Evolutionary conservation across 1,140 invertebrate genomes (phyloP).

Genomic region (Cydia fagiglandana): DNA sequence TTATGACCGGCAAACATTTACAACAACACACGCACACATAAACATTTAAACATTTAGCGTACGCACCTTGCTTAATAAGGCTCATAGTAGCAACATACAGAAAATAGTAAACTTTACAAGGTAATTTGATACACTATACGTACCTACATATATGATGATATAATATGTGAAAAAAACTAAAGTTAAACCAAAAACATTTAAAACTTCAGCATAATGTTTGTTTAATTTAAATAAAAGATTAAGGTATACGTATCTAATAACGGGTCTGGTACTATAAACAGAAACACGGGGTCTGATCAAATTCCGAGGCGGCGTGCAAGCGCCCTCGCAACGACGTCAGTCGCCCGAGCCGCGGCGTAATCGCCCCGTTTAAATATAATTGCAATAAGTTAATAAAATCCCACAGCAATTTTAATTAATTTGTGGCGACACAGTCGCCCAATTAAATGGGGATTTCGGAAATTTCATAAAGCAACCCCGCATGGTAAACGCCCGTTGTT

Average conservation of each 20-base stretch:
- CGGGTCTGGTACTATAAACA: neutral
- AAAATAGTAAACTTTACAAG: too few species aligned
- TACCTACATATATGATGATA: too few species aligned
- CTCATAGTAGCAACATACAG: too few species aligned
- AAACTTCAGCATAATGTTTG: too few species aligned
- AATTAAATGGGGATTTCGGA: slow-evolving; percentile 64
- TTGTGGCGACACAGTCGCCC: slow-evolving; percentile 59
- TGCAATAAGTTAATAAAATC: slow-evolving; percentile 75
- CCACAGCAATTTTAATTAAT: slow-evolving; percentile 69
- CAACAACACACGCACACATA: too few species aligned
- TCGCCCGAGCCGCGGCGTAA: slow-evolving; percentile 46
- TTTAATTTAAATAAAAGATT: neutral
- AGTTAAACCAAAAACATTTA: too few species aligned
- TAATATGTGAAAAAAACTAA: too few species aligned
- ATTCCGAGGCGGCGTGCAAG: slow-evolving; percentile 58
- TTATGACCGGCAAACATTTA: too few species aligned
- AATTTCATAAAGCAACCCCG: slow-evolving; percentile 49
- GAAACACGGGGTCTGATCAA: slow-evolving; percentile 61
- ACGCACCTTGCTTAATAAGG: too few species aligned
- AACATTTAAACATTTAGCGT: too few species aligned
- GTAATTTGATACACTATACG: too few species aligned
- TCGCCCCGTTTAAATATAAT: slow-evolving; percentile 71
- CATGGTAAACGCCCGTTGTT: slow-evolving; percentile 43
- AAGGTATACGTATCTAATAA: neutral
- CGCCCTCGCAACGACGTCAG: slow-evolving; percentile 53